Evolutionary conservation across 2,888 invertebrate genomes (phyloP).

Genomic region (Dynastes maya): DNA sequence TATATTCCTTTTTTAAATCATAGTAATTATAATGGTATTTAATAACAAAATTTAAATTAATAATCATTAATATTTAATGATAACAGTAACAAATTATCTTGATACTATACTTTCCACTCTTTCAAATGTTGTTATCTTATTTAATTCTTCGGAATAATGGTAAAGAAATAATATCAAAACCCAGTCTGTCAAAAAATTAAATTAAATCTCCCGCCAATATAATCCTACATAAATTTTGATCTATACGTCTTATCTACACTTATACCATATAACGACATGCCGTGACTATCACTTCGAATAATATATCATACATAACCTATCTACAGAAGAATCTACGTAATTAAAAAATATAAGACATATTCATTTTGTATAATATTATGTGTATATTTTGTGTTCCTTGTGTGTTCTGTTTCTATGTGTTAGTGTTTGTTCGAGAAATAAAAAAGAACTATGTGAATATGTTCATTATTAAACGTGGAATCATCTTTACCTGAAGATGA

Average conservation of each 20-base stretch:
- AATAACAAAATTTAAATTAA: not conserved
- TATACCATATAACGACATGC: not conserved
- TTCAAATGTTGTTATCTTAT: not conserved
- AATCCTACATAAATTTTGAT: not conserved
- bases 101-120: not conserved
- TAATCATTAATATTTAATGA: not conserved
- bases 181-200: not conserved
- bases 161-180: not conserved
- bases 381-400: no score
- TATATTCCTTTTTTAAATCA: not conserved
- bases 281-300: conserved; percentile 1
- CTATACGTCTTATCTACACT: not conserved
- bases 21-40: not conserved
- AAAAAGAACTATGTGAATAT: not conserved
- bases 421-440: not conserved
- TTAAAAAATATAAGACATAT: no score
- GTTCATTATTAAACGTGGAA: not conserved
- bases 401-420: not conserved
- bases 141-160: not conserved
- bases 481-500: not conserved
- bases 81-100: not conserved
- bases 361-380: no score
- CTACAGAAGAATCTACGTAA: no score
- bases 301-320: not conserved
- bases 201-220: not conserved